Conservation (phyloP, 2,888 invertebrate species). For the Argynnis bischoffii region DNA sequence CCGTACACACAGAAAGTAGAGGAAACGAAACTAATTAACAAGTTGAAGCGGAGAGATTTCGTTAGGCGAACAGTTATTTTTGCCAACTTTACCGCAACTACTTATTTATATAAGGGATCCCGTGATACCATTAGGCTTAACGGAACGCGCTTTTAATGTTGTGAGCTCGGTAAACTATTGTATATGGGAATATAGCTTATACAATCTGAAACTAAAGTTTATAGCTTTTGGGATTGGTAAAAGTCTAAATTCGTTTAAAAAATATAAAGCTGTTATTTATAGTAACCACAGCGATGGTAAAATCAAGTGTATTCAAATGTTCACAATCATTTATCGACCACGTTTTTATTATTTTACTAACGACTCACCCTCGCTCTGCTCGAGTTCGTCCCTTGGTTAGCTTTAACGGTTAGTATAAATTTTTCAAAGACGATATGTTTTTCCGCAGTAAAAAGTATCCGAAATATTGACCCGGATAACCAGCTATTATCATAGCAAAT, state of each 20-base stretch:
- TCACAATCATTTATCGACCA: no score
- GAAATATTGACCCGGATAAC: no score
- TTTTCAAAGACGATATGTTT: no score
- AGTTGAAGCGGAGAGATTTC: conserved; percentile 64
- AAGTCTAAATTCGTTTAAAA: not conserved
- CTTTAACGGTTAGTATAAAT: no score
- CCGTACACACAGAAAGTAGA: conserved; percentile 46
- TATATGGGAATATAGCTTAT: conserved; percentile 4
- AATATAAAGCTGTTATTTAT: no score
- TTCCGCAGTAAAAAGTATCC: no score
- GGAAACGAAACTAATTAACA: conserved; percentile 73
- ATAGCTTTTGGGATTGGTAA: conserved; percentile 4
- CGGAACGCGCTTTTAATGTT: conserved; percentile 23
- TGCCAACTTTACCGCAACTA: conserved; percentile 41
- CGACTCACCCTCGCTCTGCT: no score
- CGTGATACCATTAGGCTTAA: conserved; percentile 35
- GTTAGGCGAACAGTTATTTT: conserved; percentile 66
- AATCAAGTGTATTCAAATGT: no score
- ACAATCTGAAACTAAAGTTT: conserved; percentile 9
- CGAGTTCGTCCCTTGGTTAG: no score
- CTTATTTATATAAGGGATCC: conserved; percentile 36
- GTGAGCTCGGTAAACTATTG: conserved; percentile 22
- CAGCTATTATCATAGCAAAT: no score
- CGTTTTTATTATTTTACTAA: no score
- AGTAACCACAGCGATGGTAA: no score